Conservation (phyloP, 2,888 invertebrate genomes). For the Pteria penguin region DNA sequence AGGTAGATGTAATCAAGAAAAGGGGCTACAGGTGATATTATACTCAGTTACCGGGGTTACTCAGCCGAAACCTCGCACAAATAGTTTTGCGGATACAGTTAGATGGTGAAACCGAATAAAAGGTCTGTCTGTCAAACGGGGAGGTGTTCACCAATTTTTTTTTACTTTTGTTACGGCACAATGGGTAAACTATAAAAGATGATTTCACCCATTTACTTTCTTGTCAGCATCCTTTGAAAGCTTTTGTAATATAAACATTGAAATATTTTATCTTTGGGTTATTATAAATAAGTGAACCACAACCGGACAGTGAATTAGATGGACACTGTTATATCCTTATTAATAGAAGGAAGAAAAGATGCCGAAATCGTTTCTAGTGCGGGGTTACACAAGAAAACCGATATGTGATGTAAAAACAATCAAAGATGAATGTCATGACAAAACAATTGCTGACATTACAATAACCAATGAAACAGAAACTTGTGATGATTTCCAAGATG, state of each 20-base stretch:
- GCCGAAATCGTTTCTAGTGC: slow-evolving; percentile 49
- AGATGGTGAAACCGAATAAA: not conserved
- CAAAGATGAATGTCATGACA: not conserved
- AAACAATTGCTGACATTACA: not conserved
- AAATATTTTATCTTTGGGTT: no score
- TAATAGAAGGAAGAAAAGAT: slow-evolving; percentile 32
- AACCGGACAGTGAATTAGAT: no score
- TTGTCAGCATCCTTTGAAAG: not conserved
- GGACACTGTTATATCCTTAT: no score
- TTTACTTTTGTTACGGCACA: not conserved
- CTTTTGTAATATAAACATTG: no score
- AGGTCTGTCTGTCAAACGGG: not conserved
- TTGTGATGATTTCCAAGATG: no score
- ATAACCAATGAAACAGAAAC: no score
- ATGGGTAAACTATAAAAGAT: not conserved
- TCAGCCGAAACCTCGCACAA: not conserved
- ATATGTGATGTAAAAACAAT: not conserved
- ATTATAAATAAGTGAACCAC: no score
- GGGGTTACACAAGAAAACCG: slow-evolving; percentile 6
- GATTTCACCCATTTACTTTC: not conserved
- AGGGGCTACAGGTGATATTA: not conserved
- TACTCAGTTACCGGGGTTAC: not conserved
- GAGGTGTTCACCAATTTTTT: not conserved
- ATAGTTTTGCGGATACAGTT: not conserved
- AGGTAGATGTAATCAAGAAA: not conserved